Percentiles rank a stretch among this genome's conserved stretches.
phyloP scores from a whole-genome alignment of 2,113 vertebrate species.

The Progne subis region DNA sequence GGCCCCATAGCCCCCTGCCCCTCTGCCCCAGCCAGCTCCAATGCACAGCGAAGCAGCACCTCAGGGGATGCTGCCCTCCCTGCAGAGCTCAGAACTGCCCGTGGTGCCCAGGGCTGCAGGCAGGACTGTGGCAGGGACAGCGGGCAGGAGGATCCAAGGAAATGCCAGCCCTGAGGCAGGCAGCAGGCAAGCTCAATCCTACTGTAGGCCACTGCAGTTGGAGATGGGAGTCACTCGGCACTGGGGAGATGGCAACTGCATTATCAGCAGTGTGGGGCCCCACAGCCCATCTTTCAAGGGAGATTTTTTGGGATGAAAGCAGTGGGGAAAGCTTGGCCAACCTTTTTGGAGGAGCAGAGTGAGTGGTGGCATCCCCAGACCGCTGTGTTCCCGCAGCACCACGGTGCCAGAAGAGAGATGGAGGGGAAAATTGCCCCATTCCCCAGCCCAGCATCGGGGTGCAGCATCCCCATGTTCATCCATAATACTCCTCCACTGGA shows the following conservation, averaged over 20 bases:
- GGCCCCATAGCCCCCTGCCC: background rate
- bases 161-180: background rate
- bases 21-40: background rate
- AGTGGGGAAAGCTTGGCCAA: background rate
- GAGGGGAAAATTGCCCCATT: background rate
- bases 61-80: background rate
- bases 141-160: background rate
- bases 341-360: background rate
- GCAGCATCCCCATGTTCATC: background rate
- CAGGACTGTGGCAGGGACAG: background rate
- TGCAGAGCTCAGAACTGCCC: background rate
- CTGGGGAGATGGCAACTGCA: background rate
- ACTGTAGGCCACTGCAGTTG: background rate
- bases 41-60: fast-evolving
- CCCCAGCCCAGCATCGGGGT: background rate
- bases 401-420: background rate
- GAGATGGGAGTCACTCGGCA: background rate
- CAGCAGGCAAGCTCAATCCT: fast-evolving
- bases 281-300: background rate
- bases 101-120: background rate
- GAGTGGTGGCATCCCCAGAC: background rate
- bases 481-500: background rate
- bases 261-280: background rate
- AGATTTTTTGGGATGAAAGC: background rate
- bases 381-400: background rate